phyloP scores from a whole-genome alignment of 2,888 invertebrate genomes.

The Bellardia bayeri region DNA sequence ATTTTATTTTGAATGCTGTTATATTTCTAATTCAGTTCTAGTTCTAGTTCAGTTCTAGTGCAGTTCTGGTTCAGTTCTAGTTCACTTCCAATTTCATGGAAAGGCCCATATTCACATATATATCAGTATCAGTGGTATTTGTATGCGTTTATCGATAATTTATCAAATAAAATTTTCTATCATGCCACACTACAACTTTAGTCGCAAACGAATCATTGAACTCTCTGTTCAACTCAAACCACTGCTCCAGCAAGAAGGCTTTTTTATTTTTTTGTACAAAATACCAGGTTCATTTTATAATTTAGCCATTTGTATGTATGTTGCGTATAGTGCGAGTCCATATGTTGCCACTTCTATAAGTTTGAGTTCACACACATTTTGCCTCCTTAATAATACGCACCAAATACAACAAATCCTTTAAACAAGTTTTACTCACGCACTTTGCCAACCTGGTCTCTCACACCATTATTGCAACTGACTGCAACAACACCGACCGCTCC shows the following conservation, averaged over 20 bases:
- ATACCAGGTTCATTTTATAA: conserved; percentile 59
- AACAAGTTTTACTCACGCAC: conserved; percentile 71
- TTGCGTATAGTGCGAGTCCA: conserved; percentile 42
- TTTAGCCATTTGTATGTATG: conserved; percentile 56
- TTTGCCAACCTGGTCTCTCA: conserved; percentile 49
- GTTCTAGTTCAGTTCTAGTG: conserved; percentile 6
- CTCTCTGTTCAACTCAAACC: conserved; percentile 61
- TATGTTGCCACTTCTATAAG: conserved; percentile 52
- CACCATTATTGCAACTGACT: conserved; percentile 70
- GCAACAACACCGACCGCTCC: conserved; percentile 73
- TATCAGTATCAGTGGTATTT: conserved; percentile 28
- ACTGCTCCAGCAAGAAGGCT: neutral
- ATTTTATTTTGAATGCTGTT: no score
- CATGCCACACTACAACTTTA: conserved; percentile 54
- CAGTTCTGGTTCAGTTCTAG: conserved; percentile 1
- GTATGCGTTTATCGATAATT: conserved; percentile 68
- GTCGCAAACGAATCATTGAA: conserved; percentile 69
- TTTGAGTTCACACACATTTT: conserved; percentile 59
- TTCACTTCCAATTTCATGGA: conserved; percentile 7
- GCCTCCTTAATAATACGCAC: conserved; percentile 63
- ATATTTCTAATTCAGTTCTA: conserved; percentile 2
- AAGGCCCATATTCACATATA: neutral
- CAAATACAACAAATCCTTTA: conserved; percentile 65
- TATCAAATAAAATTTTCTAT: conserved; percentile 65
- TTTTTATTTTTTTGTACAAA: conserved; percentile 33